A percentile compares a stretch with the other conserved stretches of the same genome.
Conservation (phyloP, 2,888 invertebrate genomes). For the Euzophera pinguis region DNA sequence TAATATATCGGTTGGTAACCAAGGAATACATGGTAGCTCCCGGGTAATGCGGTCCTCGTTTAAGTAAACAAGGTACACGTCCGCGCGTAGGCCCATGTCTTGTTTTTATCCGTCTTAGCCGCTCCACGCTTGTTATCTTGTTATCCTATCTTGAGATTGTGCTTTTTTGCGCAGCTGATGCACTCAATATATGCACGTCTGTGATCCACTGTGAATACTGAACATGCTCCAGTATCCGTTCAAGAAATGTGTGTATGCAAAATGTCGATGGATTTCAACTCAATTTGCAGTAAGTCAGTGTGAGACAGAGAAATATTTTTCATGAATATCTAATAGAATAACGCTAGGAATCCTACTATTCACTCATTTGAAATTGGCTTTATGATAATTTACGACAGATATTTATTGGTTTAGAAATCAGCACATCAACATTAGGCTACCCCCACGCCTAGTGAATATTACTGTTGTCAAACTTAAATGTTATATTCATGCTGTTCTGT, state of each 20-base stretch:
- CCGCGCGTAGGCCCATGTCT: constrained; percentile 63
- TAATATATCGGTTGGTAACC: not conserved
- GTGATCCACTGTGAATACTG: constrained; percentile 40
- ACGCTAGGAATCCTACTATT: not conserved
- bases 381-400: constrained; percentile 1
- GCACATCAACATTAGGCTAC: not conserved
- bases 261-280: constrained; percentile 14
- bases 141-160: constrained; percentile 77
- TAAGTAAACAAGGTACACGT: constrained; percentile 75
- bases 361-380: not conserved
- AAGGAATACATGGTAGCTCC: constrained; percentile 15
- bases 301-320: constrained; percentile 7
- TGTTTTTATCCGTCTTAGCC: constrained; percentile 74
- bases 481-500: too few species aligned
- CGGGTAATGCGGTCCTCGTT: constrained; percentile 64
- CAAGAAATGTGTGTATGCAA: constrained; percentile 11
- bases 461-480: too few species aligned
- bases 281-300: constrained; percentile 15
- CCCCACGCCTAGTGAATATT: too few species aligned
- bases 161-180: constrained; percentile 66
- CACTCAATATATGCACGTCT: constrained; percentile 55
- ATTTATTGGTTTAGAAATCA: constrained; percentile 1
- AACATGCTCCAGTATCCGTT: constrained; percentile 27
- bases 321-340: constrained; percentile 5
- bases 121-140: constrained; percentile 76